Evolutionary conservation across 2,888 invertebrate genomes (phyloP), one percentile per base, ranked within the genome.

Genomic region (Lepidocyrtinus sp.): DNA sequence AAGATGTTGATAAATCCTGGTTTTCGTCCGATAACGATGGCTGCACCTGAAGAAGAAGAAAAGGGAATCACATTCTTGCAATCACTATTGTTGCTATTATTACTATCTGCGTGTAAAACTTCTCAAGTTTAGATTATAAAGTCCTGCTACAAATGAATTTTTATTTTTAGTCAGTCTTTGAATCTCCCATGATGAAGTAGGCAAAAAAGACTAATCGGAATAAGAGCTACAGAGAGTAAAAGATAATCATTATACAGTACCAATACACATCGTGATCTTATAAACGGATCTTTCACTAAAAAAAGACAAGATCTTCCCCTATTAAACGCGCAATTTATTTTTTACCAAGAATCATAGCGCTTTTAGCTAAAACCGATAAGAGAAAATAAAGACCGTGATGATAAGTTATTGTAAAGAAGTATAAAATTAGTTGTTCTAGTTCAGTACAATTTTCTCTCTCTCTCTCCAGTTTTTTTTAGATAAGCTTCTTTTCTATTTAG

Each of bases 51-150:
- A 46, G 27, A 69, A 72, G 36, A 63, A 45, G 27, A 72, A 50
- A 59, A 71, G 12, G 36, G 36, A 36, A 36, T 36, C 36, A 36
- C 36, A 36, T 36, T 36, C 36, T 36, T 36, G 12, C 36, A 36
- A 36, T 36, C 36, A 36, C 12, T 36, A 36, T 36, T 36, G 12
- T 36, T 36, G 36, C 12, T 36, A 36, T 36, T 25, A 70, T 59
- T 77, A 68, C 68, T 46, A 72, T 72, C 71, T 71, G 70, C 77
- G 67, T 72, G 77, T 78, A 65, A 78, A 77, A 71, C 71, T 70
- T 72, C 77, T 78, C 77, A 72, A 62, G 77, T 71, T 71, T 77
- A 72, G 71, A 68, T 78, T 65, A 71, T 62, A 67, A 72, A 36
- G 12, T 36, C 36, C 72, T 78, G 36, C 67, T 50, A 45, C 65